Evolutionary conservation across 2,888 invertebrate species (phyloP), one percentile per base, ranked within the genome.

Genomic region (Petrolisthes cinctipes): DNA sequence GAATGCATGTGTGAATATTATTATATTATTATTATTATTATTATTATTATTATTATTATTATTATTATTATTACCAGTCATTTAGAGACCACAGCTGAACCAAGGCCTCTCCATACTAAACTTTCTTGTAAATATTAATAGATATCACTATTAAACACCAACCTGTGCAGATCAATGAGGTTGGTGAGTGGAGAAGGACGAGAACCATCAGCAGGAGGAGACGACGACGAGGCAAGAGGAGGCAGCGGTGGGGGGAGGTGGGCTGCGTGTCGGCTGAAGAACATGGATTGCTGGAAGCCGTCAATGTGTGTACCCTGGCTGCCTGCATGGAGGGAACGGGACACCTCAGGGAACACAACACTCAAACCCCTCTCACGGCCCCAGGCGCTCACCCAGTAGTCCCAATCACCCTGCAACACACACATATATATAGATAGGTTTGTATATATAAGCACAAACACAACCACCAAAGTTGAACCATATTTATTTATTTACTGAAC

Each of bases 231-330:
- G 54, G 78, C 4, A n/a, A 37, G 37, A 37, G 37, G 78, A 1
- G 4, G 54, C 37, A 37, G 37, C 37, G 2, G 9, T 61, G 61
- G 61, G 11, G 61, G 61, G 11, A 85, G 51, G 66, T 57, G 9
- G 54, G 85, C 85, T 71, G 85, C 68, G 20, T 80, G 73, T 11
- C 66, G 79, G 57, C 56, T 80, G 73, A 80, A 85, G 53, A 71
- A 9, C n/a, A 80, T 79, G 9, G 79, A 80, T 73, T 85, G 85
- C 14, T 14, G 56, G 73, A 80, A 85, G 6, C 85, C 85, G 53
- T 85, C 85, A 5, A 85, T 80, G 73, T 85, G 85, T 9, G 85
- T 85, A 9, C 85, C 85, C 9, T 56, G n/a, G 23, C 80, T 80
- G 56, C 85, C 85, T 4, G 80, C 79, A 51, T 85, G 85, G 54